Evolutionary conservation across 2,113 vertebrate species (phyloP).

Genomic region (Aix galericulata): DNA sequence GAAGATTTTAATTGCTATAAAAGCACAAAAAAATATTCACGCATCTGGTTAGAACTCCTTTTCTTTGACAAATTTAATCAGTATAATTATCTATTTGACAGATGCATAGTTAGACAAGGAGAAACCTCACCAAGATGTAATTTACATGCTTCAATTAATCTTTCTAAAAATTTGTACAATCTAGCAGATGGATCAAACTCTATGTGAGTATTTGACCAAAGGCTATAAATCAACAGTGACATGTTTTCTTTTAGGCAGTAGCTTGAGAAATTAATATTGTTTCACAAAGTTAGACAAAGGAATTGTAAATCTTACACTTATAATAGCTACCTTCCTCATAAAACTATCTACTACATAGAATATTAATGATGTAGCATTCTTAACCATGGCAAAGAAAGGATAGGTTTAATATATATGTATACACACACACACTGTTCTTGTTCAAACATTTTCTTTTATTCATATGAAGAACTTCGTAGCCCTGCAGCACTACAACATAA

Average conservation of each 20-base stretch:
- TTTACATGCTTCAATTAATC: constrained; percentile 32
- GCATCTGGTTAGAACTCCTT: constrained; percentile 45
- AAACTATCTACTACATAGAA: neutral
- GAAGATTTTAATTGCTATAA: constrained; percentile 51
- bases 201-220: constrained; percentile 30
- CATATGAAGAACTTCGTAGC: neutral
- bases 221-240: constrained; percentile 43
- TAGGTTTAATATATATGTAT: neutral
- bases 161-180: constrained; percentile 19
- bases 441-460: neutral
- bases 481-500: neutral
- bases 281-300: constrained; percentile 37
- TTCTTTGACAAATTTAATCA: constrained; percentile 49
- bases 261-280: constrained; percentile 27
- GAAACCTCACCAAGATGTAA: constrained; percentile 44
- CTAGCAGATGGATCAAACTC: constrained; percentile 47
- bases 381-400: neutral
- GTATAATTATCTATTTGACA: constrained; percentile 43
- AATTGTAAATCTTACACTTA: neutral
- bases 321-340: neutral
- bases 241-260: constrained; percentile 39
- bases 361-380: neutral
- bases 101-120: neutral
- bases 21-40: constrained; percentile 23
- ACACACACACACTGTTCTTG: neutral